A percentile compares a stretch with the other conserved stretches of the same genome.
phyloP scores from a whole-genome alignment of 2,888 invertebrate genomes.

The Dolichopus griseipennis region DNA sequence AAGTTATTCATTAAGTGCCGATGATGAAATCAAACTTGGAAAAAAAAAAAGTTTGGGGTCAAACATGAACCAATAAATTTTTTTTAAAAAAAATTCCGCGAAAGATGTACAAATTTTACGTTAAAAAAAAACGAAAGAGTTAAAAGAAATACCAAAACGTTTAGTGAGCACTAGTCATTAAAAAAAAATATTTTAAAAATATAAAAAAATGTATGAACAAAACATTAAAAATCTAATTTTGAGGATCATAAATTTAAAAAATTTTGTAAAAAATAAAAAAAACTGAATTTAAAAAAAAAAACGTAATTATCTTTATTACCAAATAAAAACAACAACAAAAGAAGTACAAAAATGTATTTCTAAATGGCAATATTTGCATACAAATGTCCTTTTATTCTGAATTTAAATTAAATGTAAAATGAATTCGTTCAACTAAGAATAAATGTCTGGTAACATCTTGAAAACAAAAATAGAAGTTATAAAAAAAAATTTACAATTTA shows the following conservation, averaged over 20 bases:
- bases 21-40: not conserved
- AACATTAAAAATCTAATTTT: slow-evolving; percentile 3
- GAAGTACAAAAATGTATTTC: too few species aligned
- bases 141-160: too few species aligned
- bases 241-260: slow-evolving; percentile 6
- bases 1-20: not conserved
- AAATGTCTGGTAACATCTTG: not conserved
- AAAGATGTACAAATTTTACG: not conserved
- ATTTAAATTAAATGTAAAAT: not conserved
- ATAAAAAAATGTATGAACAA: not conserved
- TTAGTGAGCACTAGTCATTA: not conserved
- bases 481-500: not conserved
- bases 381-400: not conserved
- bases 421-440: too few species aligned
- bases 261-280: not conserved
- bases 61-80: not conserved
- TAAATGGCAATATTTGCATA: not conserved
- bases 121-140: not conserved
- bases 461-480: not conserved
- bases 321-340: not conserved
- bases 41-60: not conserved
- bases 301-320: not conserved
- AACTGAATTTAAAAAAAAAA: not conserved
- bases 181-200: too few species aligned
- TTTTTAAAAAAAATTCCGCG: not conserved